phyloP scores from a whole-genome alignment of 1,140 invertebrate genomes.

The Bradysia coprophila region DNA sequence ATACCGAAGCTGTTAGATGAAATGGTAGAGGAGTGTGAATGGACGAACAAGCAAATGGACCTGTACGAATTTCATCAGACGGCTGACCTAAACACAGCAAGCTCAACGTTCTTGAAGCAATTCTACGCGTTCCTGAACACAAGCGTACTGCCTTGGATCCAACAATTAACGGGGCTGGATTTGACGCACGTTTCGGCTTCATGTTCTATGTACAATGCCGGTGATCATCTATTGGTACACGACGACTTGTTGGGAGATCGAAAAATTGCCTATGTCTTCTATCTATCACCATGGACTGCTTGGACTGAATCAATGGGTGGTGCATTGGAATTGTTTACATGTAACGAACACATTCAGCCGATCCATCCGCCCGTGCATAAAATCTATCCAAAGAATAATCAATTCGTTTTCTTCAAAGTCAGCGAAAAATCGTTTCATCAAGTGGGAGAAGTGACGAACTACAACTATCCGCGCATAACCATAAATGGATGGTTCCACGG shows the following conservation, averaged over 20 bases:
- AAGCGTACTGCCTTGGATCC: conserved; percentile 25
- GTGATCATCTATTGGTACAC: conserved; percentile 51
- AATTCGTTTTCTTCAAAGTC: conserved; percentile 52
- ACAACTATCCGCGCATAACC: conserved; percentile 39
- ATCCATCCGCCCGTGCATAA: conserved; percentile 26
- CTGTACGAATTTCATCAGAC: conserved; percentile 54
- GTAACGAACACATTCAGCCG: conserved; percentile 33
- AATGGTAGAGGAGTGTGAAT: conserved; percentile 41
- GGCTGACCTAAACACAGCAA: conserved; percentile 32
- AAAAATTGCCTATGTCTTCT: conserved; percentile 51
- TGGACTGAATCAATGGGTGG: conserved; percentile 39
- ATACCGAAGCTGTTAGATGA: conserved; percentile 37
- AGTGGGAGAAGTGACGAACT: conserved; percentile 43
- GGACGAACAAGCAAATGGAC: conserved; percentile 42
- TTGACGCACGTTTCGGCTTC: conserved; percentile 45
- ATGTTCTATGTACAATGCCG: conserved; percentile 47
- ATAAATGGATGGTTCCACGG: conserved; percentile 66
- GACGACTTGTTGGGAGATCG: conserved; percentile 51
- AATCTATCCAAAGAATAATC: conserved; percentile 45
- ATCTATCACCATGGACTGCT: conserved; percentile 32
- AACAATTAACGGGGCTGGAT: conserved; percentile 33
- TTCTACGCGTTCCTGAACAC: conserved; percentile 17
- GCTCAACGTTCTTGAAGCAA: conserved; percentile 7
- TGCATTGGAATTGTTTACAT: conserved; percentile 39
- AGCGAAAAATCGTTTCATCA: conserved; percentile 24